These are phyloP conservation scores for Cyprinodon variegatus DNA, from an alignment of 2,113 vertebrate species.

Conservation along the genomic window DNA sequence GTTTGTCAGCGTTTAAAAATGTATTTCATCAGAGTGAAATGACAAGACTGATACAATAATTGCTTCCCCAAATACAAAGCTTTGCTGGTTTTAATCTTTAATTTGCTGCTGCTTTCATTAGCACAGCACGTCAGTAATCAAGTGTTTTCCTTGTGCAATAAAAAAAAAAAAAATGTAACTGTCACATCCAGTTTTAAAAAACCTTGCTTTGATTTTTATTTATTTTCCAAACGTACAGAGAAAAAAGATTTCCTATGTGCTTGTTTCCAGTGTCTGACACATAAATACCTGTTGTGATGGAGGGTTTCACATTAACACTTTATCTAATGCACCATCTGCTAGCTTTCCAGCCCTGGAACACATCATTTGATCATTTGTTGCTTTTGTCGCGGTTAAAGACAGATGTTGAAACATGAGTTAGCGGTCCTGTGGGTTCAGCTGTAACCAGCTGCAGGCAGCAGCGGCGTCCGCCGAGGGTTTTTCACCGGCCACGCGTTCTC, in stretches of 20 bases:
- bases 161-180: fast-evolving
- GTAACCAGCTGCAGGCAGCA: slow-evolving; percentile 27
- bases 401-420: slow-evolving; percentile 69
- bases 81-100: neutral
- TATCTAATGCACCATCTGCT: slow-evolving; percentile 58
- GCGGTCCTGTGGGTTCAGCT: slow-evolving; percentile 40
- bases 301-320: slow-evolving; percentile 47
- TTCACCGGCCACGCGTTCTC: slow-evolving; percentile 11
- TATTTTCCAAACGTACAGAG: neutral
- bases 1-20: neutral
- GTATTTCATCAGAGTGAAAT: neutral
- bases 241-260: slow-evolving; percentile 1
- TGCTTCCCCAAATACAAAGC: neutral
- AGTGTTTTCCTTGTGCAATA: neutral
- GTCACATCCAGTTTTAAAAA: neutral
- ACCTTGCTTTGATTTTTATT: neutral
- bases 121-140: neutral
- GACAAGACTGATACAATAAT: neutral
- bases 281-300: slow-evolving; percentile 37
- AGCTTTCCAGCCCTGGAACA: slow-evolving; percentile 52
- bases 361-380: slow-evolving; percentile 70
- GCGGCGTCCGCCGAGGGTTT: slow-evolving; percentile 15
- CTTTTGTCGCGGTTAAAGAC: slow-evolving; percentile 56
- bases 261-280: slow-evolving; percentile 10
- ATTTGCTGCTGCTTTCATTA: neutral